Base-by-base conservation (phyloP, 2,113 vertebrate genomes). In the Butorides virescens region DNA sequence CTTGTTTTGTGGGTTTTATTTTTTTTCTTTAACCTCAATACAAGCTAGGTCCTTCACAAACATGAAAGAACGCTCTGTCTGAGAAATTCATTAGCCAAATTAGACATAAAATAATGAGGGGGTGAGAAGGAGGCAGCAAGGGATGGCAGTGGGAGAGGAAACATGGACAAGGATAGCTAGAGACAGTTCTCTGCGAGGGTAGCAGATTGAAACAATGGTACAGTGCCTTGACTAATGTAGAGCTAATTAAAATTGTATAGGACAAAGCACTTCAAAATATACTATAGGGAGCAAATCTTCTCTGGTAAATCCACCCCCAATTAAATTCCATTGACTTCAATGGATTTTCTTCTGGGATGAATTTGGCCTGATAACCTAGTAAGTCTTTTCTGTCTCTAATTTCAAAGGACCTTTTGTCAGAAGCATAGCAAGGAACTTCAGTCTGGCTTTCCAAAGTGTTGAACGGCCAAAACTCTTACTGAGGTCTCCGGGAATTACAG, bases 171-270 rank as follows among this genome's bases (percentile, higher is more conserved):
- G 77, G 58, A 75, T 73, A 86, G n/a, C n/a, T 58, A 44, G 53
- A 92, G 81, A 91, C 39, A 42, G 50, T 47, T 95, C 72, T 91
- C 50, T 88, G 67, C 14, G 4, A 77, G 74, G n/a, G 47, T 59
- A 92, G 67, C 42, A 56, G 74, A 63, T 59, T 90, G 92, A 88
- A 95, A 95, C 94, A 94, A 83, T 72, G n/a, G 80, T 91, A 95
- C 50, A 62, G 89, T 88, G 92, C 95, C 80, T 95, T 92, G 92
- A 95, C 92, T 97, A 92, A 97, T 94, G 89, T 66, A 77, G 81
- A 94, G 36, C 91, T 96, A 94, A 97, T 97, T 97, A 95, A 93
- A 95, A 88, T 87, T 77, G 67, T 61, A 91, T 80, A 92, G 95
- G 95, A 95, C 78, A 96, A 97, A 95, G 78, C 67, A 86, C 37